Percentiles rank a stretch among this genome's conserved stretches.
These are phyloP conservation scores for Rhingia rostrata DNA, from an alignment of 2,888 invertebrate species.

Conservation along the genomic window DNA sequence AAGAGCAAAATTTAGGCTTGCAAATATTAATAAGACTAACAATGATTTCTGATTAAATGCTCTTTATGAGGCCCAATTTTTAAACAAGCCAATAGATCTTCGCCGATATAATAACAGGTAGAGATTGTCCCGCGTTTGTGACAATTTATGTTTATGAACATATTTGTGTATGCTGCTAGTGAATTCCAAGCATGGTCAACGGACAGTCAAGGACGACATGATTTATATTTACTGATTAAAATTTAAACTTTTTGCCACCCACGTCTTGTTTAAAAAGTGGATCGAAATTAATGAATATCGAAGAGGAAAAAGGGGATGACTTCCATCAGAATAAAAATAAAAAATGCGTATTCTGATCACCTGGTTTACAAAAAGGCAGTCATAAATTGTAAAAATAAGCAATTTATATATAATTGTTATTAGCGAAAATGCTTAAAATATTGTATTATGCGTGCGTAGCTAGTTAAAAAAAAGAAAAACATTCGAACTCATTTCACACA, in stretches of 20 bases:
- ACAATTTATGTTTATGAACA: constrained; percentile 30
- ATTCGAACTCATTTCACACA: background rate
- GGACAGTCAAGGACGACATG: constrained; percentile 50
- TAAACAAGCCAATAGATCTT: constrained; percentile 22
- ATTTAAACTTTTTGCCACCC: constrained; percentile 37
- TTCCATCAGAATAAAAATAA: constrained; percentile 33
- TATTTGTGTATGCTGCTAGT: background rate
- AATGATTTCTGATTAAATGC: background rate
- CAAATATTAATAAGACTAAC: constrained; percentile 8
- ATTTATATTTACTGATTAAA: constrained; percentile 49
- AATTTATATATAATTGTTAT: too few relatives aligned
- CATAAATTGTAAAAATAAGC: too few relatives aligned
- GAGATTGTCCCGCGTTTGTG: constrained; percentile 37
- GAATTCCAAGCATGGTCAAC: constrained; percentile 33
- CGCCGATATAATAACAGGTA: background rate
- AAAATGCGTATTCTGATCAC: background rate
- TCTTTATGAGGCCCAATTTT: too few relatives aligned
- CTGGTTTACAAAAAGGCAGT: background rate
- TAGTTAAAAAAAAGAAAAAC: background rate
- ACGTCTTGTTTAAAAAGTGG: constrained; percentile 39
- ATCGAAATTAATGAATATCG: constrained; percentile 32
- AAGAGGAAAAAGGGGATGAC: background rate
- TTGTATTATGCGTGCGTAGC: too few relatives aligned
- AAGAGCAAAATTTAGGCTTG: constrained; percentile 1
- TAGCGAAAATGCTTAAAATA: too few relatives aligned